These are phyloP conservation scores for Harmothoe impar DNA, from an alignment of 2,888 invertebrate genomes.

Conservation along the genomic window DNA sequence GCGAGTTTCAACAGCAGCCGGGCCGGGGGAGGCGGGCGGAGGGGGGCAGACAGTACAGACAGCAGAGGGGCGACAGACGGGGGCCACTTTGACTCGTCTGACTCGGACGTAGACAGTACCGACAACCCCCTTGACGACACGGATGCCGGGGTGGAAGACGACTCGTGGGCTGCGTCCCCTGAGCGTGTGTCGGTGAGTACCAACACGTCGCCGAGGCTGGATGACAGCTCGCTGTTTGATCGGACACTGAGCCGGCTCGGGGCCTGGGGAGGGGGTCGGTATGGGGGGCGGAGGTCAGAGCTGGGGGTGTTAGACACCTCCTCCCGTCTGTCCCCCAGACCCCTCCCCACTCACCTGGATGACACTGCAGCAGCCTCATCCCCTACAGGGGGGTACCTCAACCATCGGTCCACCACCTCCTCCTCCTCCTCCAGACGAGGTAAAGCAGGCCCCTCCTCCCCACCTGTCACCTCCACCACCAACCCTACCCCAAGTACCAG, in stretches of 20 bases:
- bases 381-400: background rate
- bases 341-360: background rate
- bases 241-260: background rate
- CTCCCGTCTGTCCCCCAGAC: background rate
- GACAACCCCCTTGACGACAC: conserved; percentile 27
- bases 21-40: background rate
- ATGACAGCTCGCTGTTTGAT: conserved; percentile 36
- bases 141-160: background rate
- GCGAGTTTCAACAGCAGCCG: conserved; percentile 1
- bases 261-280: background rate
- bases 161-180: background rate
- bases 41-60: background rate
- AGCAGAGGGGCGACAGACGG: background rate
- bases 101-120: conserved; percentile 35
- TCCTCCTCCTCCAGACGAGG: background rate
- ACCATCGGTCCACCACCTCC: background rate
- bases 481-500: background rate
- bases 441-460: background rate
- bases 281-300: background rate
- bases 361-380: background rate
- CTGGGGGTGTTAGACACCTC: background rate
- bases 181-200: conserved; percentile 1
- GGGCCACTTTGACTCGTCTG: conserved; percentile 44
- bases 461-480: background rate
- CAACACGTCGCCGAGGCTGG: conserved; percentile 43